Evolutionary conservation across 2,888 invertebrate genomes (phyloP).

Genomic region (Melieria picta): DNA sequence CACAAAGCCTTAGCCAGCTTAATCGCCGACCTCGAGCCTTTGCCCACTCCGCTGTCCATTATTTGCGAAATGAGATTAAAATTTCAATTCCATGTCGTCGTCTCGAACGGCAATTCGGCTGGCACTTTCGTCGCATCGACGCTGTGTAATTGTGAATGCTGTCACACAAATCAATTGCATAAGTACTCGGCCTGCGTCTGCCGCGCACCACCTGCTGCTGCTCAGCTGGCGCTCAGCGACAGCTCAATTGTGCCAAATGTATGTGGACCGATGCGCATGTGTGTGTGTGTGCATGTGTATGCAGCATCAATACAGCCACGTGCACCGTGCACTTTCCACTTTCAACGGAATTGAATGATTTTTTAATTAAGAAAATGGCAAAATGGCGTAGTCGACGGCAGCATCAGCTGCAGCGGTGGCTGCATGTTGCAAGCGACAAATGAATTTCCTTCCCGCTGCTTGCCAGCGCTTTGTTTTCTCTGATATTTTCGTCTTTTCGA

Average conservation of each 20-base stretch:
- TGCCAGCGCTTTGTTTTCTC: neutral
- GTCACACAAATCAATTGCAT: constrained; percentile 5
- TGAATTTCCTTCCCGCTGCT: neutral
- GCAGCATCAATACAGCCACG: too few relatives aligned
- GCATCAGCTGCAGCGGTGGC: neutral
- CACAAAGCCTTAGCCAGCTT: neutral
- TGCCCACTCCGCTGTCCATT: neutral
- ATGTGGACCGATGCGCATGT: too few relatives aligned
- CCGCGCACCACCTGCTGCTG: neutral
- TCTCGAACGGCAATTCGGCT: too few relatives aligned
- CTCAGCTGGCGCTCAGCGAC: too few relatives aligned
- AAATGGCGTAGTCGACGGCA: neutral
- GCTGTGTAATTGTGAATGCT: too few relatives aligned
- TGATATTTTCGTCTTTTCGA: neutral
- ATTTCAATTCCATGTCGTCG: too few relatives aligned
- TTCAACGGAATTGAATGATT: constrained; percentile 13
- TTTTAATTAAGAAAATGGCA: constrained; percentile 30
- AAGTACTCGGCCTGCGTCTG: neutral
- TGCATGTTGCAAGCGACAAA: neutral
- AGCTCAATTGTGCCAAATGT: neutral
- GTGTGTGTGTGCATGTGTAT: neutral
- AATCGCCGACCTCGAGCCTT: neutral
- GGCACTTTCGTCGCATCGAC: too few relatives aligned
- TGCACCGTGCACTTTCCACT: neutral
- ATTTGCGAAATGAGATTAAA: too few relatives aligned